Percentiles rank a stretch among this genome's conserved stretches.
Evolutionary conservation across 2,797 vertebrate genomes (phyloP).

Genomic region (Falco berigora): DNA sequence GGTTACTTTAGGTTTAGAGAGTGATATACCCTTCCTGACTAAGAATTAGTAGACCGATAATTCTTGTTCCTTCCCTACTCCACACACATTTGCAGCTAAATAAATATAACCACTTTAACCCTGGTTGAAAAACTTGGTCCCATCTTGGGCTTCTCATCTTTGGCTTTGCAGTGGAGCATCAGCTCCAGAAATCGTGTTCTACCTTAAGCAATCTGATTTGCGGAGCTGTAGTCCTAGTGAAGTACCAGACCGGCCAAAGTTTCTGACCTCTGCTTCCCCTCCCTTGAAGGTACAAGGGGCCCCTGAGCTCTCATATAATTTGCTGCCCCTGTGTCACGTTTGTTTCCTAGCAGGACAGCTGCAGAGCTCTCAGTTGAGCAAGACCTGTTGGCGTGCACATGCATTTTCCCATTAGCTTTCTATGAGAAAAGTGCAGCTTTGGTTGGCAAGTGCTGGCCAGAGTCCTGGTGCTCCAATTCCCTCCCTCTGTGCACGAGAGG

Average conservation of each 20-base stretch:
- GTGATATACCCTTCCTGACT: background rate
- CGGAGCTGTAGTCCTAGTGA: background rate
- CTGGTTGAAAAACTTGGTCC: background rate
- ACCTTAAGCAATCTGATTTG: background rate
- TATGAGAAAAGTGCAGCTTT: background rate
- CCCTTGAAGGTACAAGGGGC: background rate
- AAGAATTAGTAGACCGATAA: background rate
- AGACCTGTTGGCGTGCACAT: background rate
- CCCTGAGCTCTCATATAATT: background rate
- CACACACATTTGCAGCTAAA: background rate
- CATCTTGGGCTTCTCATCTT: background rate
- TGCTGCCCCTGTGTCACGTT: background rate
- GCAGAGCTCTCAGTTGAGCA: background rate
- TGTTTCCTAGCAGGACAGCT: background rate
- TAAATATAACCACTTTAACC: background rate
- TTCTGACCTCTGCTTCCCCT: background rate
- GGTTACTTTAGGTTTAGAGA: background rate
- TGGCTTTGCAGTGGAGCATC: background rate
- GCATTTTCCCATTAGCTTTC: background rate
- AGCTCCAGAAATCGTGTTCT: background rate
- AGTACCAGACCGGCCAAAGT: background rate
- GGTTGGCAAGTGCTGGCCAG: constrained; percentile 19
- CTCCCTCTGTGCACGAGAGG: background rate
- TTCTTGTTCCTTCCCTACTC: background rate
- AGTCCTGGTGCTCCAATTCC: background rate